These are phyloP conservation scores for Drosophila buzzatii DNA, from an alignment of 2,888 invertebrate genomes.

Conservation along the genomic window DNA sequence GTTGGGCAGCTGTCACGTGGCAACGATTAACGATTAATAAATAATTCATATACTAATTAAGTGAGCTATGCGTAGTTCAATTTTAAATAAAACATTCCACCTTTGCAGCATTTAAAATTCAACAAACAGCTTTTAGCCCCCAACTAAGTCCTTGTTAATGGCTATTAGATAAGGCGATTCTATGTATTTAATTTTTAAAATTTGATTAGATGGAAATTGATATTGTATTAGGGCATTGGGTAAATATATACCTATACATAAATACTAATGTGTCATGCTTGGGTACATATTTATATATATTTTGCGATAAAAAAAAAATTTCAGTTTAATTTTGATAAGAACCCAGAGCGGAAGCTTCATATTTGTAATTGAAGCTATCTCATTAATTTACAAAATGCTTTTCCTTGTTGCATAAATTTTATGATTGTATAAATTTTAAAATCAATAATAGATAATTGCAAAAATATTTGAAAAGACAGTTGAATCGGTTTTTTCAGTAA, in stretches of 20 bases:
- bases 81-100: slow-evolving; percentile 1
- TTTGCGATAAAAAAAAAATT: background rate
- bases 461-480: too few species aligned
- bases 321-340: background rate
- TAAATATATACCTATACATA: background rate
- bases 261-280: too few species aligned
- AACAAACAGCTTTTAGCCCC: background rate
- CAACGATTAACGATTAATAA: slow-evolving; percentile 17
- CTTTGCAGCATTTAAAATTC: background rate
- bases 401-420: background rate
- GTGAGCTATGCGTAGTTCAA: background rate
- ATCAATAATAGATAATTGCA: too few species aligned
- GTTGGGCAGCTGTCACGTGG: slow-evolving; percentile 14
- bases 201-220: background rate
- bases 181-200: background rate
- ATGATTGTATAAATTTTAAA: too few species aligned
- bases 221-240: background rate
- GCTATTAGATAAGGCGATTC: background rate
- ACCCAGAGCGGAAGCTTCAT: background rate
- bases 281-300: too few species aligned
- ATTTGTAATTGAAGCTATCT: background rate
- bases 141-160: background rate
- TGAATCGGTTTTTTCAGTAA: too few species aligned
- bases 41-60: slow-evolving; percentile 1
- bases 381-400: background rate